Base-by-base conservation (phyloP, 2,113 vertebrate species). In the Ochotona curzoniae region DNA sequence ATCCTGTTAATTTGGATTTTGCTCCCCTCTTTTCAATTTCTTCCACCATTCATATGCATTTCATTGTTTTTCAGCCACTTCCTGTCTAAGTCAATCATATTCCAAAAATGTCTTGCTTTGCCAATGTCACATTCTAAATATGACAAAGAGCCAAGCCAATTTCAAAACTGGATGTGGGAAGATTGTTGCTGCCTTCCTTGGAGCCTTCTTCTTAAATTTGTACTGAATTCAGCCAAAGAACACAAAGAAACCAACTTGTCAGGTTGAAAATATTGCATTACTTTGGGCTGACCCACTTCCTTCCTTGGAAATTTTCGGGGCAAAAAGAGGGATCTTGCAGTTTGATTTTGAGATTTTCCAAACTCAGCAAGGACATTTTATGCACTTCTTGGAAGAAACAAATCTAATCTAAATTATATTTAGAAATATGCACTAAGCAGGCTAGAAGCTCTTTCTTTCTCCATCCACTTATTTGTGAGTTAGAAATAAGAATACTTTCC, bases 261-360 rank as follows among this genome's bases (percentile, higher is more conserved):
- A 96, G 76, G 32, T n/a, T 91, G 71, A 76, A 95, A 91, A 95
- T 94, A 95, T 54, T 94, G 87, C 89, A 71, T 93, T 86, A 57
- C 57, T 93, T 91, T 95, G 87, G 78, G 64, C 81, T 95, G 96
- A 96, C 96, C 96, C 95, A 93, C 54, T 94, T 97, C 89, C 78
- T 87, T 82, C 79, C 32, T 90, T 32, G 87, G 87, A 96, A 94
- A 23, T 81, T 94, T 67, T 85, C 76, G 85, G 66, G 51, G 73
- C 67, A 83, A 91, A 93, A 91, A 15, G 63, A 91, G 93, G 60
- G 30, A 81, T 63, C 66, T 95, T 51, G 23, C 47, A 80, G 73
- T 67, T 78, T 90, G 73, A 85, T 82, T 96, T 81, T 89, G 80
- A 95, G 69, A 95, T 74, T 88, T 88, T 81, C 15, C 47, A 20